Percentiles rank a stretch among this genome's conserved stretches.
phyloP scores from a whole-genome alignment of 2,113 vertebrate genomes.

The Mustelus asterias region DNA sequence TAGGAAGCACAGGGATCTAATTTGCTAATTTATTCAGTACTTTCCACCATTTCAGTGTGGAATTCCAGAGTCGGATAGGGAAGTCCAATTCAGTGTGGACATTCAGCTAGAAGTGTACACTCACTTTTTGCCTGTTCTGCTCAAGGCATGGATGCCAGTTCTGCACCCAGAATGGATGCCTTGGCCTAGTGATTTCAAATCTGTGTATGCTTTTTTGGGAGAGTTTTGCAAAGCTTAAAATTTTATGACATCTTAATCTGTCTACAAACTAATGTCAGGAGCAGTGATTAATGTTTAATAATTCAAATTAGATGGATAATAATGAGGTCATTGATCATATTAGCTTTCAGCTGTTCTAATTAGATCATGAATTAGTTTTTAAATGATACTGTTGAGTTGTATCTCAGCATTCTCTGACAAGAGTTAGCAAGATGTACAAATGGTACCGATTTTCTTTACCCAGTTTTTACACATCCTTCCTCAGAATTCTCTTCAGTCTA shows the following conservation, averaged over 20 bases:
- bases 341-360: background rate
- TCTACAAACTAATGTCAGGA: background rate
- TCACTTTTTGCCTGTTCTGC: background rate
- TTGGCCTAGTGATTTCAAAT: background rate
- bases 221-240: background rate
- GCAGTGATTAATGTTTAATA: background rate
- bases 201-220: background rate
- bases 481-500: background rate
- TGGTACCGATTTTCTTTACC: background rate
- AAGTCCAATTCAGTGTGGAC: background rate
- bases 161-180: background rate
- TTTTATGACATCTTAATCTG: background rate
- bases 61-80: background rate
- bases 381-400: background rate
- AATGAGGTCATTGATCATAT: background rate
- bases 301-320: background rate
- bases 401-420: background rate
- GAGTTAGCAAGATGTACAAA: background rate
- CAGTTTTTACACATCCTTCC: background rate
- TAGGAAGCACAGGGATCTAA: background rate
- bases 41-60: background rate
- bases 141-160: background rate
- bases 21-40: background rate
- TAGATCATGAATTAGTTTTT: background rate
- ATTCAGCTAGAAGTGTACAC: background rate